Evolutionary conservation across 1,140 invertebrate species (phyloP), one percentile per base, ranked within the genome.

Genomic region (Diorhabda elongata): DNA sequence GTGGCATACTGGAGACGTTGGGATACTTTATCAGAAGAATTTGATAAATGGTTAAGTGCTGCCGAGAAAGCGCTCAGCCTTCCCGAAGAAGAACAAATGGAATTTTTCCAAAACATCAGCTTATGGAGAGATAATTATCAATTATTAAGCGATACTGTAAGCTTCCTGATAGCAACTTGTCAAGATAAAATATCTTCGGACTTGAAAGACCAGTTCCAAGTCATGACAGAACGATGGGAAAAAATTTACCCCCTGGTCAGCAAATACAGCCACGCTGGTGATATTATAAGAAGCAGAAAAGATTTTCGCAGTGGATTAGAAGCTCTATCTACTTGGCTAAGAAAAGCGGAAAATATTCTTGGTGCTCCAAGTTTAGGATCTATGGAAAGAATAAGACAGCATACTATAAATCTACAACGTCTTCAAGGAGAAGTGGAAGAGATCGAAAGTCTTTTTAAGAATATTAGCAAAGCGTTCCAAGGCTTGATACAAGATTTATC

Each of bases 51-150:
- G 95, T 77, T 98, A 4, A 83, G 85, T 64, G 85, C 87, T 75
- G 95, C 95, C 0, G 90, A 96, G 75, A 84, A 89, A 47, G 92
- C 92, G 77, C 74, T 95, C 2, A 84, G 87, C 60, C 83, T 90
- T 3, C 85, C 90, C 2, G 94, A 97, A 82, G 93, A 96, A 66
- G 88, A 93, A 60, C 89, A 87, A 78, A 89, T 96, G 83, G 93
- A 95, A 76, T 96, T 93, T 82, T 95, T 95, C 83, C 88, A 95
- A 81, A 94, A 97, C 75, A 88, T 98, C 41, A 90, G 89, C 58
- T 85, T 93, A 2, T 96, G 94, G 92, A 92, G 94, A 79, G 93
- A 97, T 74, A 94, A 91, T 78, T 90, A 94, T 74, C 88, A 93
- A 76, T 81, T 90, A 1, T 75, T 98, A 3, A 90, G 91, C 5